phyloP scores from a whole-genome alignment of 2,113 vertebrate genomes.

The Xiphophorus couchianus region DNA sequence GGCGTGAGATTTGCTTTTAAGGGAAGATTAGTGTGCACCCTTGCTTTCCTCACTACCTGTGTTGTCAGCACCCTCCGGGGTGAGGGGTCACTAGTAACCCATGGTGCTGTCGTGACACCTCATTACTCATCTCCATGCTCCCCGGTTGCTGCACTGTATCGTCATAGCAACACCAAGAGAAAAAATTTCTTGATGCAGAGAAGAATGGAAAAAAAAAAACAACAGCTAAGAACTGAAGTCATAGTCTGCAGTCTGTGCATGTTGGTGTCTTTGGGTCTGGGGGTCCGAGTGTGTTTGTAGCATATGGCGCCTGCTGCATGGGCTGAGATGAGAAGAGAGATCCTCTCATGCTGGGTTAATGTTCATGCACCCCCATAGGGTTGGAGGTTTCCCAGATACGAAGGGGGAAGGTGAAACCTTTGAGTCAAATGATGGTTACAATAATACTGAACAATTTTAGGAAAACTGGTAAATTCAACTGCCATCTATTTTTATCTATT shows the following conservation, averaged over 20 bases:
- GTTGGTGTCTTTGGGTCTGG: slow-evolving; percentile 20
- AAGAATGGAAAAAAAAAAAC: slow-evolving; percentile 38
- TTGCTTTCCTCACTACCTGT: slow-evolving; percentile 42
- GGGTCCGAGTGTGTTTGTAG: slow-evolving; percentile 18
- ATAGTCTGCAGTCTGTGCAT: slow-evolving; percentile 35
- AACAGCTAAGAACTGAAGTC: slow-evolving; percentile 39
- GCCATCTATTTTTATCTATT: neutral
- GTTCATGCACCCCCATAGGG: slow-evolving; percentile 46
- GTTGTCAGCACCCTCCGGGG: slow-evolving; percentile 49
- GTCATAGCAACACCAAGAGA: slow-evolving; percentile 64
- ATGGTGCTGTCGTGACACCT: slow-evolving; percentile 57
- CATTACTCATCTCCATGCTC: slow-evolving; percentile 60
- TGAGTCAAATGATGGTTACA: neutral
- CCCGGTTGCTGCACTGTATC: slow-evolving; percentile 26
- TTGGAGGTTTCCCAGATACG: slow-evolving; percentile 66
- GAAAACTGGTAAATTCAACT: too few species aligned
- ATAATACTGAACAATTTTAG: neutral
- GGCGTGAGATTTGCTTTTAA: slow-evolving; percentile 52
- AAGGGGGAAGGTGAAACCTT: slow-evolving; percentile 23
- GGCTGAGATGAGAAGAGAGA: slow-evolving; percentile 52
- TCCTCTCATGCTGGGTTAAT: slow-evolving; percentile 62
- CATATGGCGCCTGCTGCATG: slow-evolving; percentile 67
- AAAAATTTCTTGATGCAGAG: slow-evolving; percentile 56
- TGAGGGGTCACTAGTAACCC: slow-evolving; percentile 64
- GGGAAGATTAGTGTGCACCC: slow-evolving; percentile 43